Evolutionary conservation across 2,888 invertebrate genomes (phyloP).

Genomic region (Acronicta leporina): DNA sequence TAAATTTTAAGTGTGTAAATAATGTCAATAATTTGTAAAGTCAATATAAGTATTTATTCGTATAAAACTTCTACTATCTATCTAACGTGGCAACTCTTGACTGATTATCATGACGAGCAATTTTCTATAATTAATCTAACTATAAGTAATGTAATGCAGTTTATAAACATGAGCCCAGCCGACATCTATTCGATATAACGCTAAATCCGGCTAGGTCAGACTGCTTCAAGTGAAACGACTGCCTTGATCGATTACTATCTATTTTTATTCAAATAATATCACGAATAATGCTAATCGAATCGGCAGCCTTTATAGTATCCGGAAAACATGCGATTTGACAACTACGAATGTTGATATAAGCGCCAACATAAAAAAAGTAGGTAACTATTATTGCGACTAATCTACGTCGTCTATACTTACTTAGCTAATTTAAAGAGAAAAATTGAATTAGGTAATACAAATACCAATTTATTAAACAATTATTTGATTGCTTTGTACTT

Average conservation of each 20-base stretch:
- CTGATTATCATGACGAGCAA: slow-evolving; percentile 7
- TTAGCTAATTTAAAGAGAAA: slow-evolving; percentile 16
- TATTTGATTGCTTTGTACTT: background rate
- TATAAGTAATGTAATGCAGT: slow-evolving; percentile 15
- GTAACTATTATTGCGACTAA: too few species aligned
- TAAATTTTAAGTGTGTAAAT: slow-evolving; percentile 11
- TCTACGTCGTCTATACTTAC: background rate
- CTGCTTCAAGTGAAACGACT: slow-evolving; percentile 29
- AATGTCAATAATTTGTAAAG: slow-evolving; percentile 8
- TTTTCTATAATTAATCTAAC: slow-evolving; percentile 18
- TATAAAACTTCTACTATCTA: background rate
- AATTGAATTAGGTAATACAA: slow-evolving; percentile 30
- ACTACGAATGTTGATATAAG: slow-evolving; percentile 4
- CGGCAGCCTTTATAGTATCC: slow-evolving; percentile 5
- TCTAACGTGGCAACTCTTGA: background rate
- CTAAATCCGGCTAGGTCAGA: slow-evolving; percentile 50
- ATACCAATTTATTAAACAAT: slow-evolving; percentile 18
- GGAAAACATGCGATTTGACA: slow-evolving; percentile 23
- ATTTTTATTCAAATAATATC: slow-evolving; percentile 38
- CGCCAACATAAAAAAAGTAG: slow-evolving; percentile 2
- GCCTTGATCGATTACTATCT: slow-evolving; percentile 43
- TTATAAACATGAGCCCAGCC: slow-evolving; percentile 19
- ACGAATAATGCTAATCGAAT: slow-evolving; percentile 4
- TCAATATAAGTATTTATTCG: background rate
- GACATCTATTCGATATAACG: slow-evolving; percentile 23